A percentile compares a stretch with the other conserved stretches of the same genome.
These are phyloP conservation scores for Arremon aurantiirostris DNA, from an alignment of 2,797 vertebrate species.

Conservation along the genomic window DNA sequence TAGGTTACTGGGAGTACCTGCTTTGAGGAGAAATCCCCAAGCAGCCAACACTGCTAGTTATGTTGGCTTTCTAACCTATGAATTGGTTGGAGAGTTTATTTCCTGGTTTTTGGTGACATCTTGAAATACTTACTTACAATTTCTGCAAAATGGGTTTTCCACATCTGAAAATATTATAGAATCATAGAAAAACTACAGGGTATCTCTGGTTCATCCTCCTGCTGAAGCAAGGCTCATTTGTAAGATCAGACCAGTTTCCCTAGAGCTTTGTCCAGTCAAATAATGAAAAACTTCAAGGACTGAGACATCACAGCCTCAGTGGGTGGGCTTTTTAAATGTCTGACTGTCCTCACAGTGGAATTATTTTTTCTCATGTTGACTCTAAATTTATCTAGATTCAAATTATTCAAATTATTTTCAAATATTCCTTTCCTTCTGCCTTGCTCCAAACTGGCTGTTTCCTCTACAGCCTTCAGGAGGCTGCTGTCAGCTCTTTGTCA, in stretches of 20 bases:
- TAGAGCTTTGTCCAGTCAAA: not conserved
- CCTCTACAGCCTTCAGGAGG: not conserved
- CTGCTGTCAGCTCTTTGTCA: not conserved
- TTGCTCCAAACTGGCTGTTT: not conserved
- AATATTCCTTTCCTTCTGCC: not conserved
- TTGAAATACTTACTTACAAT: not conserved
- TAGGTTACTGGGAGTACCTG: not conserved
- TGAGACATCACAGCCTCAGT: not conserved
- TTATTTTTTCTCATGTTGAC: not conserved
- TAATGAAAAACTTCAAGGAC: not conserved
- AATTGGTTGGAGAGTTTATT: not conserved
- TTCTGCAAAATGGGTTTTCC: not conserved
- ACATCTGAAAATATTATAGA: not conserved
- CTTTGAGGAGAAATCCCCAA: not conserved
- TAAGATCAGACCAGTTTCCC: not conserved
- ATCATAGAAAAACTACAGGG: not conserved
- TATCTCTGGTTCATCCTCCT: not conserved
- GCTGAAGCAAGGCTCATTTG: not conserved
- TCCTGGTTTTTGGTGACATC: rapidly evolving
- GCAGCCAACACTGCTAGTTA: not conserved
- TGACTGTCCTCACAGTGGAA: not conserved
- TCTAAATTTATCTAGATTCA: not conserved
- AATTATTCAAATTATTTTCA: not conserved
- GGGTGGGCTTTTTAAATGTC: not conserved
- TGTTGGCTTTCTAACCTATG: not conserved